These are phyloP conservation scores for Sebastes fasciatus DNA, from an alignment of 2,113 vertebrate genomes.

Conservation along the genomic window DNA sequence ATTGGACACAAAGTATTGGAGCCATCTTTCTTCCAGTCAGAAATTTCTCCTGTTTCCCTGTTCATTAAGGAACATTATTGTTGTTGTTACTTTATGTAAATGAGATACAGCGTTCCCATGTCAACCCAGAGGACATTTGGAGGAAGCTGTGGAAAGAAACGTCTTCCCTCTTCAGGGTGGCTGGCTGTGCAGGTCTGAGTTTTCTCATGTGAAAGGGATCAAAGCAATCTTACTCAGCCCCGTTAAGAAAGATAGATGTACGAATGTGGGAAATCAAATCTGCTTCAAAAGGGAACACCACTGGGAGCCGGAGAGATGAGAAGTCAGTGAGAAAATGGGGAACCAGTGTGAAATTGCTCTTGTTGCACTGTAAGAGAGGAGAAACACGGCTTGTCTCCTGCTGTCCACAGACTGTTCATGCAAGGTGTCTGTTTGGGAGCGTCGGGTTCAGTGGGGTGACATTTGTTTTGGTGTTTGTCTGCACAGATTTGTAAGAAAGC, in stretches of 20 bases:
- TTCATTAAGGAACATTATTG: constrained; percentile 55
- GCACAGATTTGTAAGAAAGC: background rate
- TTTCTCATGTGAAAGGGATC: constrained; percentile 69
- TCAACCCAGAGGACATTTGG: constrained; percentile 55
- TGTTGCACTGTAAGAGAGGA: constrained; percentile 44
- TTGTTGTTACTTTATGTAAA: constrained; percentile 55
- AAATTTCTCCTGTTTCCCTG: constrained; percentile 28
- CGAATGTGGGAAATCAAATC: constrained; percentile 72
- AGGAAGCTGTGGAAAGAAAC: constrained; percentile 52
- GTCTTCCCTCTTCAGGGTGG: constrained; percentile 62
- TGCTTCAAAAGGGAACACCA: constrained; percentile 69
- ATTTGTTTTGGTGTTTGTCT: constrained; percentile 16
- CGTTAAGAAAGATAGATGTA: constrained; percentile 72
- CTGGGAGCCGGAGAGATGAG: constrained; percentile 63
- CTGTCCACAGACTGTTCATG: constrained; percentile 37
- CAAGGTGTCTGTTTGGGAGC: constrained; percentile 29
- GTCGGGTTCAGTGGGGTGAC: background rate
- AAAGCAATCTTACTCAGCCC: constrained; percentile 69
- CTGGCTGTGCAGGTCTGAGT: constrained; percentile 58
- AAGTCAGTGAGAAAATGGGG: constrained; percentile 55
- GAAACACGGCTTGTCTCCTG: constrained; percentile 49
- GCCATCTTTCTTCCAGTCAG: constrained; percentile 29
- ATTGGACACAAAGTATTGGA: background rate
- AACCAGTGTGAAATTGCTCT: constrained; percentile 66
- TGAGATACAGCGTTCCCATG: constrained; percentile 59